phyloP scores from a whole-genome alignment of 2,888 invertebrate genomes.

The Caenorhabditis sp. region DNA sequence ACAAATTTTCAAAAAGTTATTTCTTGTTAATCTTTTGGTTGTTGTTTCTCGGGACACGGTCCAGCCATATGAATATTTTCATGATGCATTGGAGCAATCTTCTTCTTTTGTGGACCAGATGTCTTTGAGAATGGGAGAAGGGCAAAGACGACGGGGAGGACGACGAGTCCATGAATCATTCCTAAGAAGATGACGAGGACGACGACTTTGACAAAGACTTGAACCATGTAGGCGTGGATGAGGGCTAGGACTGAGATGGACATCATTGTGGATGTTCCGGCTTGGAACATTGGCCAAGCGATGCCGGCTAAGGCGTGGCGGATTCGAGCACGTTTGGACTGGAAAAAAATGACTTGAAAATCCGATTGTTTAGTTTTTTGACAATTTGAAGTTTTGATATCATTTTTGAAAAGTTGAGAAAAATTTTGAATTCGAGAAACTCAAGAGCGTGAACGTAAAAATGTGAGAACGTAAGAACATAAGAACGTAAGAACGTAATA shows the following conservation, averaged over 20 bases:
- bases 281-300: conserved; percentile 71
- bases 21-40: background rate
- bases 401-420: background rate
- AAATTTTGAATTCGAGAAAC: too few species aligned
- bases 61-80: conserved; percentile 17
- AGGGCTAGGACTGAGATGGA: conserved; percentile 58
- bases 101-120: conserved; percentile 36
- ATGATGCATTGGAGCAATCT: conserved; percentile 20
- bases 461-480: too few species aligned
- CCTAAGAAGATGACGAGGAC: conserved; percentile 67
- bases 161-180: conserved; percentile 67
- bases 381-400: too few species aligned
- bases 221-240: conserved; percentile 70
- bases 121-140: conserved; percentile 62
- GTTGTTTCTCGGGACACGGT: conserved; percentile 25
- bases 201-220: conserved; percentile 65
- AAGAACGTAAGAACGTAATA: too few species aligned
- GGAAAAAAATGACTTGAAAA: too few species aligned
- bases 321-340: conserved; percentile 61
- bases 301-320: conserved; percentile 67
- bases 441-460: too few species aligned
- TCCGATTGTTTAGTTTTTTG: too few species aligned
- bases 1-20: too few species aligned
- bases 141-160: conserved; percentile 67
- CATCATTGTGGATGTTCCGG: conserved; percentile 67